These are phyloP conservation scores for Globia sparganii DNA, from an alignment of 2,888 invertebrate genomes.

Conservation along the genomic window DNA sequence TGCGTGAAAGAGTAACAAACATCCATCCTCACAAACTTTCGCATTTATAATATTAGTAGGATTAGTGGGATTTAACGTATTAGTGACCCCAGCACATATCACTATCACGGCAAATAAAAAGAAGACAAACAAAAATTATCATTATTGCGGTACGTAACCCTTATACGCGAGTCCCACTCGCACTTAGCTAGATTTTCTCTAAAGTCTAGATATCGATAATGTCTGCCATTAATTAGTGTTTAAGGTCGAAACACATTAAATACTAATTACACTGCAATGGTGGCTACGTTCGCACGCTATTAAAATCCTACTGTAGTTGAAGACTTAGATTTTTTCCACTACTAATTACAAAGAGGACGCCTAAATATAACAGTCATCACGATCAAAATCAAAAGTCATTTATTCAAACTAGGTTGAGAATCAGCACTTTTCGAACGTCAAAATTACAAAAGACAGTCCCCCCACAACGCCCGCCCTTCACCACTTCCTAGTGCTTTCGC, in stretches of 20 bases:
- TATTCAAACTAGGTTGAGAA: too few relatives aligned
- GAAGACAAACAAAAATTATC: not conserved
- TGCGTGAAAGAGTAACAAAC: too few relatives aligned
- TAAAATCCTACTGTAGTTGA: slow-evolving; percentile 8
- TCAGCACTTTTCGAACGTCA: too few relatives aligned
- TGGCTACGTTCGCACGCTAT: slow-evolving; percentile 40
- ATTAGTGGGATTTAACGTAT: too few relatives aligned
- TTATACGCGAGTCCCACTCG: not conserved
- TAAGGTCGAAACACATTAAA: slow-evolving; percentile 13
- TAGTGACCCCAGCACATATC: too few relatives aligned
- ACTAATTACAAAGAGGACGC: not conserved
- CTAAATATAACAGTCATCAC: not conserved
- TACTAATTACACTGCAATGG: slow-evolving; percentile 10
- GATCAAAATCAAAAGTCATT: too few relatives aligned
- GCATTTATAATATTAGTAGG: too few relatives aligned
- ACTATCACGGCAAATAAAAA: too few relatives aligned
- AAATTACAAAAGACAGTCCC: too few relatives aligned
- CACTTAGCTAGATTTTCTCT: not conserved
- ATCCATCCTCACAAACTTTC: too few relatives aligned
- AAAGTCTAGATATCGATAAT: slow-evolving; percentile 20
- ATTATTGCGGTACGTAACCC: not conserved
- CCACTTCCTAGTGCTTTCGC: too few relatives aligned
- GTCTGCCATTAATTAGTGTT: slow-evolving; percentile 33
- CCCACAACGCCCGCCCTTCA: too few relatives aligned
- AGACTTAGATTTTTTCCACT: slow-evolving; percentile 4